phyloP scores from a whole-genome alignment of 2,113 vertebrate species.

The Hippocampus zosterae region DNA sequence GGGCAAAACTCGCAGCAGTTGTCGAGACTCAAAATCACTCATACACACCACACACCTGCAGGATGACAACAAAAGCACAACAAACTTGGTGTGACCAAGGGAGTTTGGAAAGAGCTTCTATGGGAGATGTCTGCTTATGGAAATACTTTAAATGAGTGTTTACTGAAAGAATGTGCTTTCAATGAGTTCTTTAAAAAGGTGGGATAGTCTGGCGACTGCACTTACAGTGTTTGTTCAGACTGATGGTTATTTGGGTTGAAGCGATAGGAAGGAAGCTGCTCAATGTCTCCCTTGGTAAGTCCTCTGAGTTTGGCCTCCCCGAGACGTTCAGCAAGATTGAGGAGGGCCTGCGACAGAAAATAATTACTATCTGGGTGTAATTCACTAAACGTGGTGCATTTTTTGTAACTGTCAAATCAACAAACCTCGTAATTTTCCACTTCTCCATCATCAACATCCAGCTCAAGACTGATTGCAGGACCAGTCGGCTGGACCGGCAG shows the following conservation, averaged over 20 bases:
- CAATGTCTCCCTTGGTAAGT: slow-evolving; percentile 93
- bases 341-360: slow-evolving; percentile 75
- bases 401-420: neutral
- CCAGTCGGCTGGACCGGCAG: slow-evolving; percentile 96
- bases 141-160: neutral
- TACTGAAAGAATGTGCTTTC: neutral
- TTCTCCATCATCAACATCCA: slow-evolving; percentile 97
- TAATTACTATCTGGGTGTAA: neutral
- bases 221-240: slow-evolving; percentile 97
- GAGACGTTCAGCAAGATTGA: slow-evolving; percentile 94
- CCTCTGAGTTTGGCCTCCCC: slow-evolving; percentile 97
- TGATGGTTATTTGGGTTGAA: slow-evolving; percentile 98
- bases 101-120: neutral
- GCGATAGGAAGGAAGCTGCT: slow-evolving; percentile 96
- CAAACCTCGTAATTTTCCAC: slow-evolving; percentile 97
- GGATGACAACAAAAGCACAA: slow-evolving; percentile 24
- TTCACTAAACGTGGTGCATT: neutral
- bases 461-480: slow-evolving; percentile 93
- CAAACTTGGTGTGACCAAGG: neutral
- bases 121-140: neutral
- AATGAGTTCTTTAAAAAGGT: neutral
- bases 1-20: slow-evolving; percentile 96
- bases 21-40: slow-evolving; percentile 98
- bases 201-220: slow-evolving; percentile 30
- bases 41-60: slow-evolving; percentile 97